Evolutionary conservation across 2,113 vertebrate species (phyloP), one percentile per base, ranked within the genome.

Genomic region (Ceuthmochares aereus): DNA sequence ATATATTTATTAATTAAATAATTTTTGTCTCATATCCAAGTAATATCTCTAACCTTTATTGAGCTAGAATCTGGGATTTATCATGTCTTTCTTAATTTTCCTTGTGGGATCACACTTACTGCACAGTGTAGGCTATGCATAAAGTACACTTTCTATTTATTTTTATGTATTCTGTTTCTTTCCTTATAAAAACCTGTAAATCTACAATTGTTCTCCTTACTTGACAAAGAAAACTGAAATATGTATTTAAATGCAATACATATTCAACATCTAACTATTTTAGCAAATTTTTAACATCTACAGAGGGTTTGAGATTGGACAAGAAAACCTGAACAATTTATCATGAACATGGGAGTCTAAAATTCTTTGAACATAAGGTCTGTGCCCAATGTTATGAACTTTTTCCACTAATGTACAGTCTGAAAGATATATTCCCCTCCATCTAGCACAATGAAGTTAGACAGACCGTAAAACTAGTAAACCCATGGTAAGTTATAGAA

Each of bases 11-110:
- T 45, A 80, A 86, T 86, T 74, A 87, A 90, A 88, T 62, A 69
- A 92, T 58, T 4, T 20, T 4, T 49, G 6, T 70, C n/a, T 90
- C 17, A 27, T 58, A 14, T 63, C 20, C 29, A 78, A 77, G 14
- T 78, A 86, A 80, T 76, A 67, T 78, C 58, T 86, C 66, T 90
- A 87, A 64, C 9, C 36, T 95, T 59, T 82, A 54, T 79, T 70
- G 70, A 75, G 27, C 22, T 60, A 68, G 56, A 76, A 45, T 58
- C 86, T 78, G 34, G 19, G 42, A 85, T 93, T 97, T 91, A 79
- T 77, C 45, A 83, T 90, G 63, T 74, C 30, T 93, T 93, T 94
- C 68, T 73, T 81, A 51, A 37, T 80, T n/a, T 89, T 88, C 25
- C 51, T 23, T 62, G 19, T 32, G 51, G 56, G 62, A 81, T 95